Evolutionary conservation across 1,140 invertebrate species (phyloP), one percentile per base, ranked within the genome.

Genomic region (Drosophila obscura): DNA sequence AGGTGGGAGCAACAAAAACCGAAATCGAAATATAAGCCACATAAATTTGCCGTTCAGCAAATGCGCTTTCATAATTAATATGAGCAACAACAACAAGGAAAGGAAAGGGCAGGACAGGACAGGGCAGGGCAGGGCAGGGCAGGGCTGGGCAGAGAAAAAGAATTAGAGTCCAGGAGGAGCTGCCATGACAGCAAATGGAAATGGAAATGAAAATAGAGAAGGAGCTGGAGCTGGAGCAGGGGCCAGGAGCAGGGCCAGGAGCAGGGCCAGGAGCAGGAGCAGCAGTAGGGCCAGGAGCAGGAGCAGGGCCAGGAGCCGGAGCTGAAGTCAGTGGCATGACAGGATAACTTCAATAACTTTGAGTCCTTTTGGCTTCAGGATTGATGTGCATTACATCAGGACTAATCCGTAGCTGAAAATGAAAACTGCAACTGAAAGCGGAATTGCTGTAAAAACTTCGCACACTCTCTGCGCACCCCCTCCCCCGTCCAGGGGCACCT

Each of bases 11-110:
- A 61, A 62, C 48, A 48, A 45, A 65, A 73, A 68, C 28, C 62
- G 49, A 76, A 80, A 88, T 80, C 79, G 83, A 88, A 88, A 88
- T 77, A 77, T 88, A 87, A 88, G 80, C 84, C 83, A 89, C 88
- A 88, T 83, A 88, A 80, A 88, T 88, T 88, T 80, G 75, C 62
- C 72, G 66, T 87, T 88, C 62, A 65, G 72, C 61, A 74, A 88
- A 87, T 83, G 79, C 79, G 83, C 73, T 88, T 88, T 89, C 83
- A 88, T 88, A 88, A 88, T 88, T 88, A 88, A 88, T 88, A 88
- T 75, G 79, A 88, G 73, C 80, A 71, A 66, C 51, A 48, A 74
- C 80, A 71, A 66, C 51, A 48, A 57, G 60, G 19, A 19, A 1
- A 19, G 49, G 44, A 53, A 45, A 35, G 74, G 15, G 43, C 49